A percentile compares a stretch with the other conserved stretches of the same genome.
phyloP scores from a whole-genome alignment of 2,888 invertebrate species.

The Serrognathus titanus region DNA sequence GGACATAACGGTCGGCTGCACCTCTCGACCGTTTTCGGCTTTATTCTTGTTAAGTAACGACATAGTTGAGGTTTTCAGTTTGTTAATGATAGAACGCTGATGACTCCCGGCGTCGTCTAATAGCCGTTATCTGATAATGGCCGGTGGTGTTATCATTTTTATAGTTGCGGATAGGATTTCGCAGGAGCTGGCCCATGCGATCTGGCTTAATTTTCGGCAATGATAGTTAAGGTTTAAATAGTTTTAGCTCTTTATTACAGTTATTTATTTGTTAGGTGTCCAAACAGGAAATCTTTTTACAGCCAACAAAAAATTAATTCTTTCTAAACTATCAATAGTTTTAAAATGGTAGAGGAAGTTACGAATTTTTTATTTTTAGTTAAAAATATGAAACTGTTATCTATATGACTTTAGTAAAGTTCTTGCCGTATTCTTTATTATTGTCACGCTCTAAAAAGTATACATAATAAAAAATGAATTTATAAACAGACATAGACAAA shows the following conservation, averaged over 20 bases:
- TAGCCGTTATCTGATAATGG: conserved; percentile 31
- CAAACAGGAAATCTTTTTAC: too few relatives aligned
- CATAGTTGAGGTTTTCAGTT: conserved; percentile 46
- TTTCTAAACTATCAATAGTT: too few relatives aligned
- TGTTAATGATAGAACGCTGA: conserved; percentile 42
- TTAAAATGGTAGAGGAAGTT: too few relatives aligned
- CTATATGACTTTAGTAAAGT: too few relatives aligned
- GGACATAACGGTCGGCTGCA: conserved; percentile 47
- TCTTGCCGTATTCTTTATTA: too few relatives aligned
- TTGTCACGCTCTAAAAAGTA: too few relatives aligned
- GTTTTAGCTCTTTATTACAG: not conserved
- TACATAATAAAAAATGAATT: too few relatives aligned
- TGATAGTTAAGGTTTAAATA: not conserved
- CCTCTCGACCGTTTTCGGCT: conserved; percentile 45
- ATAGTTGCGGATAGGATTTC: not conserved
- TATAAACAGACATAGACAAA: too few relatives aligned
- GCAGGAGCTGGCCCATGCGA: not conserved
- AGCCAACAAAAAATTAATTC: too few relatives aligned
- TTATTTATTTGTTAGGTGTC: too few relatives aligned
- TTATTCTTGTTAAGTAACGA: conserved; percentile 47
- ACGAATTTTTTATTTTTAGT: too few relatives aligned
- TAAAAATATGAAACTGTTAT: too few relatives aligned
- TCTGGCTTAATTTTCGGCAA: not conserved
- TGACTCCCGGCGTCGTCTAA: conserved; percentile 28
- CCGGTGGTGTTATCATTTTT: conserved; percentile 10